phyloP scores from a whole-genome alignment of 2,797 vertebrate species.

The Diplodus sargus region DNA sequence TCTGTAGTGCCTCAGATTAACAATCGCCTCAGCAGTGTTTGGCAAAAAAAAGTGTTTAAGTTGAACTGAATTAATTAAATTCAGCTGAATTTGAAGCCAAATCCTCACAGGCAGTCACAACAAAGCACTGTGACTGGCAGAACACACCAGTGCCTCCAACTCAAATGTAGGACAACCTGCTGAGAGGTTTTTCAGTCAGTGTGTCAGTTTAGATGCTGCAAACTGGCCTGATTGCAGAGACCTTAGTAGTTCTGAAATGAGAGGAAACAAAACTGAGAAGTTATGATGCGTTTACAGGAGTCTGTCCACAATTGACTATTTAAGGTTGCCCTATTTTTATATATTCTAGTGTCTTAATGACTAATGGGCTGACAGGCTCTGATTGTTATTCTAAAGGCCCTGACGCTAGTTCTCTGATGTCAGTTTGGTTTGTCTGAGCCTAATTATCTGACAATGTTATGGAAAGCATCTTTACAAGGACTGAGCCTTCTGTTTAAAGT shows the following conservation, averaged over 20 bases:
- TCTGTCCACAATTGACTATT: neutral
- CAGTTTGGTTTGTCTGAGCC: too few species aligned
- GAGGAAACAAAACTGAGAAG: neutral
- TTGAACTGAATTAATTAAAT: conserved; percentile 27
- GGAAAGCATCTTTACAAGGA: too few species aligned
- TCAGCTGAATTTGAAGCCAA: conserved; percentile 22
- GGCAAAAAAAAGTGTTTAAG: conserved; percentile 12
- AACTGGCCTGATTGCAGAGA: conserved; percentile 31
- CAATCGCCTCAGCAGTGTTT: conserved; percentile 14
- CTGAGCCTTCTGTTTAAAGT: too few species aligned
- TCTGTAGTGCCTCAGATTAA: neutral
- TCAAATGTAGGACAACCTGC: conserved; percentile 31
- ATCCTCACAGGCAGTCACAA: conserved; percentile 32
- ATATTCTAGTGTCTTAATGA: too few species aligned
- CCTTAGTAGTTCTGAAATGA: neutral
- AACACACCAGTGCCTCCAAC: conserved; percentile 3
- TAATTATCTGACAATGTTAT: too few species aligned
- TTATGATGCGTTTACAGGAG: neutral
- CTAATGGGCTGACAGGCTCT: too few species aligned
- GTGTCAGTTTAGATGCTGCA: conserved; percentile 36
- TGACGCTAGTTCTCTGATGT: too few species aligned
- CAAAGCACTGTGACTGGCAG: conserved; percentile 49
- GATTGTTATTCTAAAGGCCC: too few species aligned
- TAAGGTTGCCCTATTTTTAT: neutral
- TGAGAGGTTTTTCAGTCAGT: conserved; percentile 42